These are phyloP conservation scores for Mesembrinibis cayennensis DNA, from an alignment of 2,113 vertebrate species.

Conservation along the genomic window DNA sequence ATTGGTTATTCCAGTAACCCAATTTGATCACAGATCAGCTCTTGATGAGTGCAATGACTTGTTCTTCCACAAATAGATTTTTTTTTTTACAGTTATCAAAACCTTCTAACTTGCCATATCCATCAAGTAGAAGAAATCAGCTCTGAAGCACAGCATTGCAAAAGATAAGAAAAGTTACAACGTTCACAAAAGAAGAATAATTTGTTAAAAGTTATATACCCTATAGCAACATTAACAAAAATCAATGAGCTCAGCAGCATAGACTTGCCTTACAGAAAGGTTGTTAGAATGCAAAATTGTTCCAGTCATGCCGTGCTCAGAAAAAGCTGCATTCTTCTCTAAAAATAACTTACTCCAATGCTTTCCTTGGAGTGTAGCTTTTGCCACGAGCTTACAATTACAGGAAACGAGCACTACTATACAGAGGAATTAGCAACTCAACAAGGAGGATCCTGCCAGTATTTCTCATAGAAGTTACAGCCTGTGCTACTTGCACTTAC, in stretches of 20 bases:
- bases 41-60: neutral
- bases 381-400: neutral
- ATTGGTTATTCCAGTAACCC: neutral
- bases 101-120: neutral
- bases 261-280: neutral
- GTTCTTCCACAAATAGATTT: neutral
- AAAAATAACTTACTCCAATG: neutral
- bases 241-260: neutral
- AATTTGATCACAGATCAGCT: neutral
- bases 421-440: constrained; percentile 25
- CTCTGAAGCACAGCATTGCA: neutral
- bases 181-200: neutral
- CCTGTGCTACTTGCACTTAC: neutral
- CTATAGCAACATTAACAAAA: neutral
- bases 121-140: neutral
- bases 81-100: neutral
- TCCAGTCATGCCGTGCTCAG: neutral
- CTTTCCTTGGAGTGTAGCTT: neutral
- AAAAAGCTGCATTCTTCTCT: neutral
- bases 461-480: neutral
- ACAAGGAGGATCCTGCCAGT: neutral
- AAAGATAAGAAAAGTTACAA: neutral
- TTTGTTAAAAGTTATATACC: neutral
- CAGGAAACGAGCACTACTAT: neutral
- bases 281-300: neutral